Conservation (phyloP, 2,113 vertebrate species). For the Sphyrna mokarran region DNA sequence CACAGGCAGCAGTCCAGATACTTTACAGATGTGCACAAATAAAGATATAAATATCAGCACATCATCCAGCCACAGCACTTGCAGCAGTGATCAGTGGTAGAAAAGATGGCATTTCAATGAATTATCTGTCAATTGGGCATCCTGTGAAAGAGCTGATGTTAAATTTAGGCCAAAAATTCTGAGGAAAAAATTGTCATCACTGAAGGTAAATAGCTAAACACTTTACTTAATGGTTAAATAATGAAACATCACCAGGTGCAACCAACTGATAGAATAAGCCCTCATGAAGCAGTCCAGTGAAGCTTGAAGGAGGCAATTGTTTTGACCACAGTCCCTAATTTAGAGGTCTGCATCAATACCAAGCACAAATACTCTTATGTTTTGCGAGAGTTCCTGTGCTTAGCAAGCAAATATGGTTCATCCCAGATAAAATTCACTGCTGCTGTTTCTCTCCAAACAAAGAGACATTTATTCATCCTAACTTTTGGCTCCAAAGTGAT, state of each 20-base stretch:
- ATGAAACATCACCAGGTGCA: conserved; percentile 35
- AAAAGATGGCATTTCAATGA: neutral
- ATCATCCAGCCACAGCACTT: neutral
- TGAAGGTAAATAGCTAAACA: neutral
- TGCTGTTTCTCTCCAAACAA: neutral
- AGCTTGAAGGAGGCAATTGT: neutral
- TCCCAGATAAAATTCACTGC: conserved; percentile 4
- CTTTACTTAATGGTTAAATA: conserved; percentile 6
- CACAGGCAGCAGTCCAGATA: neutral
- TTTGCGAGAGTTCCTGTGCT: neutral
- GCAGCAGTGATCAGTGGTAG: neutral
- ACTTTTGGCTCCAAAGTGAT: neutral
- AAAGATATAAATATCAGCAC: neutral
- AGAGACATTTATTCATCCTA: neutral
- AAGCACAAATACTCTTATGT: neutral
- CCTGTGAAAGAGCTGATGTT: neutral
- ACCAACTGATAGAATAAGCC: neutral
- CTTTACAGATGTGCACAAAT: neutral
- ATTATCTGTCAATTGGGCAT: neutral
- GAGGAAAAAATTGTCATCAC: conserved; percentile 15
- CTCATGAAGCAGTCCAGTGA: neutral
- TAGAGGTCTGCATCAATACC: neutral
- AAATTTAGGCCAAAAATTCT: neutral
- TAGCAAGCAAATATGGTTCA: conserved; percentile 13
- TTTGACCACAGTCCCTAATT: neutral